A percentile compares a stretch with the other conserved stretches of the same genome.
These are phyloP conservation scores for Caradrina clavipalpis DNA, from an alignment of 2,888 invertebrate species.

Conservation along the genomic window DNA sequence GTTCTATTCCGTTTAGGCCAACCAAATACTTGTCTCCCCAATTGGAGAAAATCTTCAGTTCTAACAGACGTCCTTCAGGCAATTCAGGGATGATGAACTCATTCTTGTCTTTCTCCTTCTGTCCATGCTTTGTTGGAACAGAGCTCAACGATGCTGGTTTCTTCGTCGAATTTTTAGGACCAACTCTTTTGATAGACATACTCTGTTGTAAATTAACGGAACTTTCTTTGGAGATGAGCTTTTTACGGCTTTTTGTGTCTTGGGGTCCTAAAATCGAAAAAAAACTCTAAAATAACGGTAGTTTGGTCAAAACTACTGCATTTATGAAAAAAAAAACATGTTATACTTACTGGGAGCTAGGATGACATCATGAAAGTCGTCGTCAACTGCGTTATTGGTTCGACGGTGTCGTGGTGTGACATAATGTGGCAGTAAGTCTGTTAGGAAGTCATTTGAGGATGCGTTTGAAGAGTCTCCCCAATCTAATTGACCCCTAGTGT, in stretches of 20 bases:
- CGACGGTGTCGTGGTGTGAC: slow-evolving; percentile 85
- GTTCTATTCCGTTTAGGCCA: slow-evolving; percentile 95
- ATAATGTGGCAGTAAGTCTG: slow-evolving; percentile 86
- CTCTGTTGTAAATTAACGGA: slow-evolving; percentile 62
- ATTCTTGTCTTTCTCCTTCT: slow-evolving; percentile 74
- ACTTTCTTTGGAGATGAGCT: slow-evolving; percentile 66
- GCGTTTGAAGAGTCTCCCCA: slow-evolving; percentile 78
- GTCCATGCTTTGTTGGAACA: slow-evolving; percentile 68
- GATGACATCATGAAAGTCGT: slow-evolving; percentile 87
- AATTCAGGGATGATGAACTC: slow-evolving; percentile 95
- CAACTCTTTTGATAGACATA: slow-evolving; percentile 64
- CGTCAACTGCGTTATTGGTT: slow-evolving; percentile 72
- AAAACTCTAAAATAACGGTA: not conserved
- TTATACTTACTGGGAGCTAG: slow-evolving; percentile 76
- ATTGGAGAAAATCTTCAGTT: slow-evolving; percentile 93
- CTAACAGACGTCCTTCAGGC: slow-evolving; percentile 92
- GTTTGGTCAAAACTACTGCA: not conserved
- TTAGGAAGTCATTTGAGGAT: slow-evolving; percentile 82
- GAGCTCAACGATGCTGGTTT: slow-evolving; percentile 74
- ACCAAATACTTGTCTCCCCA: slow-evolving; percentile 96
- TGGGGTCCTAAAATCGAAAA: slow-evolving; percentile 66
- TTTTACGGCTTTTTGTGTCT: slow-evolving; percentile 71
- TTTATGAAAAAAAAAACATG: not conserved
- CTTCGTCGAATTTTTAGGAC: slow-evolving; percentile 71
- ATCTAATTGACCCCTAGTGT: slow-evolving; percentile 72